A percentile compares a stretch with the other conserved stretches of the same genome.
phyloP scores from a whole-genome alignment of 2,888 invertebrate species.

The Stegophylla sp. region DNA sequence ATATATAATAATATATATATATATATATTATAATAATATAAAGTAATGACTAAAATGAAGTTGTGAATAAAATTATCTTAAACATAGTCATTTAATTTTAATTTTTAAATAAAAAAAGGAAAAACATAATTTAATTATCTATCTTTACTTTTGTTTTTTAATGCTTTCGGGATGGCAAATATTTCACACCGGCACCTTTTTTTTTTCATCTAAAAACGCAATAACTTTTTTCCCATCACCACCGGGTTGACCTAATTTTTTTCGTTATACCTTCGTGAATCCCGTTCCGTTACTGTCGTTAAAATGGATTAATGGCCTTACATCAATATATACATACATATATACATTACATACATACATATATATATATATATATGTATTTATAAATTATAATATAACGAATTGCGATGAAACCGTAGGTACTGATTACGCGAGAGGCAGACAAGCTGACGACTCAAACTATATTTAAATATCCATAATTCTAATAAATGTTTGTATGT shows the following conservation, averaged over 20 bases:
- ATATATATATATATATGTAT: too few species aligned
- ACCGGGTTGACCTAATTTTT: slow-evolving; percentile 22
- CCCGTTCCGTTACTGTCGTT: slow-evolving; percentile 27
- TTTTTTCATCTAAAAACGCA: slow-evolving; percentile 2
- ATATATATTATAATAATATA: too few species aligned
- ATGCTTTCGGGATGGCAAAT: neutral
- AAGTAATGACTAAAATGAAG: too few species aligned
- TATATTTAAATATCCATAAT: neutral
- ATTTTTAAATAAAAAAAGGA: neutral
- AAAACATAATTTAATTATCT: neutral
- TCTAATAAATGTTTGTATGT: neutral
- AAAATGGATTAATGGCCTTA: slow-evolving; percentile 32
- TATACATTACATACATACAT: neutral
- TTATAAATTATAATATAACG: neutral
- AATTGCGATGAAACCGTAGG: neutral
- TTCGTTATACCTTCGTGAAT: slow-evolving; percentile 9
- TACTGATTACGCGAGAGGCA: neutral
- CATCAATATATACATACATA: slow-evolving; percentile 26
- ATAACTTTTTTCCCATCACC: neutral
- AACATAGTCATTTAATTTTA: neutral
- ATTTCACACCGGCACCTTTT: neutral
- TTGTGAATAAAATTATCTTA: too few species aligned
- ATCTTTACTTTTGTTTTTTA: neutral
- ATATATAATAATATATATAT: too few species aligned
- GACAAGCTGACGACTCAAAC: neutral